Conservation (phyloP, 64 coral and sea anemone genomes). For the Trachythela sp. region DNA sequence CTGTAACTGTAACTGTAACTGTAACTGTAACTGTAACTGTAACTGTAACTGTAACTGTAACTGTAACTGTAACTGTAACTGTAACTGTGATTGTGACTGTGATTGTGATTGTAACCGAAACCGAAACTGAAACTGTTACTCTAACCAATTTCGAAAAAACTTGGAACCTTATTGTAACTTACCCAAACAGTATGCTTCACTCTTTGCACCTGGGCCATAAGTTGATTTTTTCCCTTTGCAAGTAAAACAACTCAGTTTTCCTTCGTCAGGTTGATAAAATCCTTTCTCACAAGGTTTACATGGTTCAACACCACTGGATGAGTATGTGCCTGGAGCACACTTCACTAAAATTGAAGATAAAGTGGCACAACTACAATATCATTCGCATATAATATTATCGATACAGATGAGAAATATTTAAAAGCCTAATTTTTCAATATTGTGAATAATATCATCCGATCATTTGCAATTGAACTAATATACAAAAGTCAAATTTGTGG, state of each 20-base stretch:
- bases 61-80: too few relatives aligned
- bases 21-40: too few relatives aligned
- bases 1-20: too few relatives aligned
- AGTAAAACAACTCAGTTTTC: conserved; percentile 62
- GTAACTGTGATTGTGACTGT: too few relatives aligned
- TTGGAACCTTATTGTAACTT: neutral
- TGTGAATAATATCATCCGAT: too few relatives aligned
- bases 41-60: too few relatives aligned
- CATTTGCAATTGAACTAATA: too few relatives aligned
- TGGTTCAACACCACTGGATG: conserved; percentile 81
- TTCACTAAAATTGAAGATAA: conserved; percentile 60
- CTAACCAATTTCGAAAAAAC: neutral
- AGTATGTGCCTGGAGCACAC: conserved; percentile 82
- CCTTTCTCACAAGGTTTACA: conserved; percentile 74
- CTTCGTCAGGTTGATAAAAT: conserved; percentile 53
- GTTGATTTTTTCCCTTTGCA: conserved; percentile 69
- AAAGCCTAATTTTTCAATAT: too few relatives aligned
- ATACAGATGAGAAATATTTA: neutral
- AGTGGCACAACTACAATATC: too few relatives aligned
- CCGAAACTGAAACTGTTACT: neutral
- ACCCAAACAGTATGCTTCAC: conserved; percentile 63
- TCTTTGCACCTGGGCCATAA: conserved; percentile 67
- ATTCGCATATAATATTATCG: too few relatives aligned
- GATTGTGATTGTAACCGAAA: too few relatives aligned
- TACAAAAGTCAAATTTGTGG: too few relatives aligned